phyloP scores from a whole-genome alignment of 1,140 invertebrate genomes.

The Tetranychus cinnabarinus region DNA sequence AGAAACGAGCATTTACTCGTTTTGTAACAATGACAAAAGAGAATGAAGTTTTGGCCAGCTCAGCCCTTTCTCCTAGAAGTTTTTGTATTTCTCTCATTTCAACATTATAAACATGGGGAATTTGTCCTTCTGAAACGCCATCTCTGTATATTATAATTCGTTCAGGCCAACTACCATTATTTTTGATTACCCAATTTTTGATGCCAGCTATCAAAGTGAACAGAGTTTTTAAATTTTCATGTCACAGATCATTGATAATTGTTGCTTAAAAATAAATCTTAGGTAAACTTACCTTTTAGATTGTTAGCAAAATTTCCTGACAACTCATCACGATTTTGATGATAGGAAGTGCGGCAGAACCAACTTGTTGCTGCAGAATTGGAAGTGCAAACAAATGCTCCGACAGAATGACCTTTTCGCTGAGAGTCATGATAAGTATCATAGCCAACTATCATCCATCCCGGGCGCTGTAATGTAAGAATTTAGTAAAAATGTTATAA shows the following conservation, averaged over 20 bases:
- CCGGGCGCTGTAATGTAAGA: background rate
- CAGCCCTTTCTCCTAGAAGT: background rate
- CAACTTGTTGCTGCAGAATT: slow-evolving; percentile 41
- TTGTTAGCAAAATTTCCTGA: slow-evolving; percentile 21
- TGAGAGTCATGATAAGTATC: slow-evolving; percentile 27
- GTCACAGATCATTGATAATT: too few relatives aligned
- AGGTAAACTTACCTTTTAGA: slow-evolving; percentile 16
- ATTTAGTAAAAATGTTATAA: background rate
- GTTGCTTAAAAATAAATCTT: too few relatives aligned
- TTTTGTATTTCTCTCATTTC: slow-evolving; percentile 20
- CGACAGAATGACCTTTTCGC: slow-evolving; percentile 15
- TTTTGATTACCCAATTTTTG: slow-evolving; percentile 21
- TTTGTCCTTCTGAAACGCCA: slow-evolving; percentile 27
- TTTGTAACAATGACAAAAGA: slow-evolving; percentile 26
- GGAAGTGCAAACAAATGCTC: slow-evolving; percentile 24
- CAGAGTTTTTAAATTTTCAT: background rate
- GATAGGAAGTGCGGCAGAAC: slow-evolving; percentile 28
- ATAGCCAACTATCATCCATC: slow-evolving; percentile 26
- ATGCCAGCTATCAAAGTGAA: slow-evolving; percentile 14
- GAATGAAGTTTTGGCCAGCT: background rate
- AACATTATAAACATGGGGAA: slow-evolving; percentile 20
- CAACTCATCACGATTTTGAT: slow-evolving; percentile 22
- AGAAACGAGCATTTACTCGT: slow-evolving; percentile 29
- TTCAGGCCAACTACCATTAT: slow-evolving; percentile 17
- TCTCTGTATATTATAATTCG: slow-evolving; percentile 26